Evolutionary conservation across 1,140 invertebrate genomes (phyloP).

Genomic region (Homalodisca vitripennis): DNA sequence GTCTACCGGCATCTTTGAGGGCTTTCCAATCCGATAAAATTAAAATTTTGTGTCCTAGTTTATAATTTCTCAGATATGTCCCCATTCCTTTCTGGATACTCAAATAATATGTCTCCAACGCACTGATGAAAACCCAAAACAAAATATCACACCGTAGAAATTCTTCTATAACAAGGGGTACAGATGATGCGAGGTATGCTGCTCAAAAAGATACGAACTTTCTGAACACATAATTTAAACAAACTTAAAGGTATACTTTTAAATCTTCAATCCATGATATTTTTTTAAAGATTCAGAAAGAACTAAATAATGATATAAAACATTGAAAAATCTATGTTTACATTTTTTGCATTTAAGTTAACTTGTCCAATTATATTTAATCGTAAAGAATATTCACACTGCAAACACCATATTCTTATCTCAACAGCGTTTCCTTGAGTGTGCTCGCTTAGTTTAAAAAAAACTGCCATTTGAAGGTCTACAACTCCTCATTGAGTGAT

Average conservation of each 20-base stretch:
- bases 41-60: background rate
- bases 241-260: background rate
- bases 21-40: background rate
- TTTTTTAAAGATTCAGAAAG: background rate
- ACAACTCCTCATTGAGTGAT: too few species aligned
- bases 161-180: background rate
- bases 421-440: too few species aligned
- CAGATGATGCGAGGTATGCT: background rate
- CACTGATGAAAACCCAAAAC: background rate
- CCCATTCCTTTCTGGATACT: background rate
- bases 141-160: background rate
- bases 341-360: too few species aligned
- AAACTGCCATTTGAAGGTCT: too few species aligned
- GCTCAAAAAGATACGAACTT: background rate
- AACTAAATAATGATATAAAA: background rate
- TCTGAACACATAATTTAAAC: too few species aligned
- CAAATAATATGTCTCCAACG: background rate
- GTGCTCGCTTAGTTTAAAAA: too few species aligned
- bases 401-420: too few species aligned
- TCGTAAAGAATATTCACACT: too few species aligned
- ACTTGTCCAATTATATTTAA: too few species aligned
- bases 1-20: too few species aligned
- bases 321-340: too few species aligned
- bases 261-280: background rate
- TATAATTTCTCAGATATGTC: background rate